phyloP scores from a whole-genome alignment of 1,140 invertebrate genomes.

The Samia ricini region DNA sequence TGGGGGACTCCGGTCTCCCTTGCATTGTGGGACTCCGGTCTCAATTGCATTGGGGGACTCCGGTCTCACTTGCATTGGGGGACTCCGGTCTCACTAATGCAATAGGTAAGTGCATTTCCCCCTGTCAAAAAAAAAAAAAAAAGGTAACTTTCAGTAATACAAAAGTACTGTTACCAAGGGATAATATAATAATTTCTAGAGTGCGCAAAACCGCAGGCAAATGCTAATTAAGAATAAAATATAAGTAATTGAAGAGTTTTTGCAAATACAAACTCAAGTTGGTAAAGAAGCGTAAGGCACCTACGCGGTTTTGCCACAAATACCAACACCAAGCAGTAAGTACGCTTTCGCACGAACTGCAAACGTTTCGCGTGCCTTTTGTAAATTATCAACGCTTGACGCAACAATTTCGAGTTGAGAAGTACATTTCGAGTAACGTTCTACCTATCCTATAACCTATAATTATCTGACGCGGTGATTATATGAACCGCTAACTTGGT shows the following conservation, averaged over 20 bases:
- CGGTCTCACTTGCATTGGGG: too few species aligned
- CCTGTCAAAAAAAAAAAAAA: too few species aligned
- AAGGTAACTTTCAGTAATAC: background rate
- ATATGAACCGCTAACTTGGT: background rate
- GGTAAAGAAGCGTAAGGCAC: constrained; percentile 29
- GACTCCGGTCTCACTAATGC: too few species aligned
- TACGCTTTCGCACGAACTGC: background rate
- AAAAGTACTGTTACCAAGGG: too few species aligned
- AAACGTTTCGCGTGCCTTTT: background rate
- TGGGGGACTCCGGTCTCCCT: too few species aligned
- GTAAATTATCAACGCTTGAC: background rate
- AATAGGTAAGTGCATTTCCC: too few species aligned
- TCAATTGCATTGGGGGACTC: too few species aligned
- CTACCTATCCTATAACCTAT: background rate
- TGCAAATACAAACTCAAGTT: constrained; percentile 24
- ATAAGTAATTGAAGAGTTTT: background rate
- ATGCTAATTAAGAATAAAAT: too few species aligned
- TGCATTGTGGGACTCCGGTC: background rate
- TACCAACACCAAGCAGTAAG: too few species aligned
- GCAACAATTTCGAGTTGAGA: background rate
- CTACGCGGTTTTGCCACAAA: constrained; percentile 6
- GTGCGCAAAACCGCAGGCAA: too few species aligned
- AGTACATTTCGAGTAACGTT: background rate
- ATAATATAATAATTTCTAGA: too few species aligned
- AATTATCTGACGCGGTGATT: background rate